phyloP scores from a whole-genome alignment of 2,888 invertebrate species.

The Caenorhabditis imperialis region DNA sequence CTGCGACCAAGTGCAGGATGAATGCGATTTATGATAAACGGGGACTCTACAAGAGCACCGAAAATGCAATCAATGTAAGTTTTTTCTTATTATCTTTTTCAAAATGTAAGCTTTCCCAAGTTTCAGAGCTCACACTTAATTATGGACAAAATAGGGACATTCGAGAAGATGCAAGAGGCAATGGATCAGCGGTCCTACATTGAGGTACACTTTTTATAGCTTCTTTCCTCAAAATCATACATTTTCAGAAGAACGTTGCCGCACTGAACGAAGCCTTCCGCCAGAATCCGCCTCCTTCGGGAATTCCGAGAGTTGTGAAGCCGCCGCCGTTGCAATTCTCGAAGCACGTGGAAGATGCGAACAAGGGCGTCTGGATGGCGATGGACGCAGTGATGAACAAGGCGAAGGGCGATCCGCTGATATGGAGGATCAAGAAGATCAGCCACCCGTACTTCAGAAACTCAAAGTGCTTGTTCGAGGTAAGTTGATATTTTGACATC shows the following conservation, averaged over 20 bases:
- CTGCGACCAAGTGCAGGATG: conserved; percentile 13
- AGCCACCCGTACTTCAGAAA: conserved; percentile 34
- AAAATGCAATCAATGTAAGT: conserved; percentile 19
- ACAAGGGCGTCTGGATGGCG: conserved; percentile 11
- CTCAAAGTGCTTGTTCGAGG: conserved; percentile 26
- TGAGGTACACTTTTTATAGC: conserved; percentile 11
- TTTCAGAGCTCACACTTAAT: conserved; percentile 6
- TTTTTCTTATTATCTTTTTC: background rate
- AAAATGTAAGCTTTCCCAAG: too few relatives aligned
- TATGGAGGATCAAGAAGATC: conserved; percentile 29
- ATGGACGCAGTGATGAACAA: conserved; percentile 32
- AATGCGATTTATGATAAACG: conserved; percentile 35
- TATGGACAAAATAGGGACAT: background rate
- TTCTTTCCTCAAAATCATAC: background rate
- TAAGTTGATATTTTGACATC: too few relatives aligned
- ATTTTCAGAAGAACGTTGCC: conserved; percentile 18
- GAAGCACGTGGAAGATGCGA: conserved; percentile 27
- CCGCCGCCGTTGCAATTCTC: conserved; percentile 23
- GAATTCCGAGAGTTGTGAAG: background rate
- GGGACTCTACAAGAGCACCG: conserved; percentile 17
- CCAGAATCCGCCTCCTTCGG: conserved; percentile 8
- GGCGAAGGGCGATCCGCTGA: conserved; percentile 18
- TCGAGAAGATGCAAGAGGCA: conserved; percentile 19
- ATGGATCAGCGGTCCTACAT: conserved; percentile 19
- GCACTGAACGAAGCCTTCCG: conserved; percentile 18